A percentile compares a stretch with the other conserved stretches of the same genome.
Evolutionary conservation across 2,888 invertebrate species (phyloP).

Genomic region (Polydrusus cervinus): DNA sequence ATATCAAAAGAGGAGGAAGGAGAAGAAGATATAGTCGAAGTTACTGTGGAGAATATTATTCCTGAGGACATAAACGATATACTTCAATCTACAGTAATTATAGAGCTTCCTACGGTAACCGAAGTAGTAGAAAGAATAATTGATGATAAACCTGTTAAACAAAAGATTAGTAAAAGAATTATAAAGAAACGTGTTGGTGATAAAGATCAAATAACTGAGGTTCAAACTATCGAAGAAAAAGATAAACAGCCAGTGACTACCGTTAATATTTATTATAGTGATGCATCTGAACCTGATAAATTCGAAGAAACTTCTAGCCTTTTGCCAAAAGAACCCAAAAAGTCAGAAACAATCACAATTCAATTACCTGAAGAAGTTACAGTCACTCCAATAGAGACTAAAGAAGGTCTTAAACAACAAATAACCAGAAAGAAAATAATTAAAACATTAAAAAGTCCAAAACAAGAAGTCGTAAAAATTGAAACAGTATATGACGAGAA

Average conservation of each 20-base stretch:
- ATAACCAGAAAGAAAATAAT: slow-evolving; percentile 65
- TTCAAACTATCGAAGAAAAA: slow-evolving; percentile 56
- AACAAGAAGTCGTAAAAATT: slow-evolving; percentile 68
- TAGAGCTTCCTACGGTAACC: slow-evolving; percentile 64
- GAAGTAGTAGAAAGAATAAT: slow-evolving; percentile 63
- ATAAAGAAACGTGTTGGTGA: slow-evolving; percentile 70
- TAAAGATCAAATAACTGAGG: slow-evolving; percentile 66
- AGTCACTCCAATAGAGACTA: slow-evolving; percentile 58
- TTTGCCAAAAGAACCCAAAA: slow-evolving; percentile 53
- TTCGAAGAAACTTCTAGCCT: slow-evolving; percentile 52
- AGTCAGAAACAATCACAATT: slow-evolving; percentile 52
- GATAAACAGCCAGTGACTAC: slow-evolving; percentile 53
- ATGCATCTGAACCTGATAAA: slow-evolving; percentile 30
- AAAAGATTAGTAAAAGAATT: slow-evolving; percentile 70
- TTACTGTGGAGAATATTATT: slow-evolving; percentile 60
- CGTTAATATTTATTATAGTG: slow-evolving; percentile 45
- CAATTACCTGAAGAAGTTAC: slow-evolving; percentile 62
- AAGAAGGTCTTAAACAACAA: slow-evolving; percentile 60
- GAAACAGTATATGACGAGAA: slow-evolving; percentile 72
- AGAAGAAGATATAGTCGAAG: slow-evolving; percentile 69
- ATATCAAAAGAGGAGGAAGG: slow-evolving; percentile 68
- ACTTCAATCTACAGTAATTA: slow-evolving; percentile 58
- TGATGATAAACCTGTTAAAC: slow-evolving; percentile 62
- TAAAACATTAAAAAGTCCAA: slow-evolving; percentile 64
- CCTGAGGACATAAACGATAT: slow-evolving; percentile 60